Evolutionary conservation across 2,113 vertebrate genomes (phyloP).

Genomic region (Suncus etruscus): DNA sequence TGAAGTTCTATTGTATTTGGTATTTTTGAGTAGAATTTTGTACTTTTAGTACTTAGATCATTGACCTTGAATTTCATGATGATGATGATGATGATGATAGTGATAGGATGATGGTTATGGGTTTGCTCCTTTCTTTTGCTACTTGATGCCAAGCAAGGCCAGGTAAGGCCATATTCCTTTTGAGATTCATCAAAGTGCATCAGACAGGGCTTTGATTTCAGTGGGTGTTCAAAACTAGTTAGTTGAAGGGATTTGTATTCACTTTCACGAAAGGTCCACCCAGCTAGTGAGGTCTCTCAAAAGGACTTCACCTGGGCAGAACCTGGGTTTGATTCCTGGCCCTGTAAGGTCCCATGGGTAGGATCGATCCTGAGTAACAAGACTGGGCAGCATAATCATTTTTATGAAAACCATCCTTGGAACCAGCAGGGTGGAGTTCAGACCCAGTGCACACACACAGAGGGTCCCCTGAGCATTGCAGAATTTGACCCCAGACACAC

Average conservation of each 20-base stretch:
- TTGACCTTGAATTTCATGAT: slow-evolving; percentile 4
- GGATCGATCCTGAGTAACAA: too few relatives aligned
- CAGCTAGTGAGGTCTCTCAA: neutral
- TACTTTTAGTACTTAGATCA: slow-evolving; percentile 30
- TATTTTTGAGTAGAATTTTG: slow-evolving; percentile 48
- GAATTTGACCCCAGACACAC: too few relatives aligned
- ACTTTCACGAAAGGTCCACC: slow-evolving; percentile 40
- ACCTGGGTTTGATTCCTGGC: too few relatives aligned
- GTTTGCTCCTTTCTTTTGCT: slow-evolving; percentile 17
- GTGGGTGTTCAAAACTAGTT: neutral
- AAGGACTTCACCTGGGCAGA: too few relatives aligned
- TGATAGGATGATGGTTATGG: neutral
- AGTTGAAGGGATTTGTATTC: neutral
- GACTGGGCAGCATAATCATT: too few relatives aligned
- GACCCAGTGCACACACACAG: too few relatives aligned
- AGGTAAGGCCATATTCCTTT: neutral
- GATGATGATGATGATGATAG: neutral
- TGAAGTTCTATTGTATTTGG: slow-evolving; percentile 42
- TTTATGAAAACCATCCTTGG: too few relatives aligned
- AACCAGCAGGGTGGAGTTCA: too few relatives aligned
- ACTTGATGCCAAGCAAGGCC: slow-evolving; percentile 8
- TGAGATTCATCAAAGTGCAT: slow-evolving; percentile 6
- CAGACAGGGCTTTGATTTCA: slow-evolving; percentile 38
- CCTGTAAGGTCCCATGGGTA: too few relatives aligned
- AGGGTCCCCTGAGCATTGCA: too few relatives aligned